Evolutionary conservation across 2,113 vertebrate species (phyloP), one percentile per base, ranked within the genome.

Genomic region (Catharus bicknelli): DNA sequence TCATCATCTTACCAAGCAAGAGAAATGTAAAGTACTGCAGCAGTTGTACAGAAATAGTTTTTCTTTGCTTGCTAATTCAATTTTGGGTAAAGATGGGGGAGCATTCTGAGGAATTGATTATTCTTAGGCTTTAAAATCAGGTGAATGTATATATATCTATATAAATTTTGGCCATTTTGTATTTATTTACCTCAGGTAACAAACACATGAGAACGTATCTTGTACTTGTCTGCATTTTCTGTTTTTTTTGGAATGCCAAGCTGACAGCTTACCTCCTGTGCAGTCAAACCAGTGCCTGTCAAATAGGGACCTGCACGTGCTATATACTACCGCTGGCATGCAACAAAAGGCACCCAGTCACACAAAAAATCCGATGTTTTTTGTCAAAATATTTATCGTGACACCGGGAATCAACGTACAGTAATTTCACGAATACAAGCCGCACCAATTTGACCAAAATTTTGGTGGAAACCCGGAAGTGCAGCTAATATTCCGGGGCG

Each of bases 11-110:
- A 54, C 26, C 25, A 50, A 89, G 57, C 22, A 66, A 91, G 32
- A 68, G 67, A 80, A 74, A 84, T 36, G 13, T 80, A 55, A 48
- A 88, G 21, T 47, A 67, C 40, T 51, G 69, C 51, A 88, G 51
- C 30, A 81, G 43, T 85, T 53, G 8, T 29, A 81, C 13, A 81
- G 40, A 78, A 70, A 57, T 9, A 25, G 17, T 38, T 86, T 91
- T 74, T 72, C 17, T 64, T 86, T 61, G 7, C 40, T 93, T 88
- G 14, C 15, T 83, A 64, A 57, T 92, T 78, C 73, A 55, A n/a
- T 83, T 88, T 84, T 79, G 19, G 5, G 7, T 86, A 48, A 62
- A 72, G 23, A 48, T 19, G 5, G 6, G 21, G 12, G 4, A 83
- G 5, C 3, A 50, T 34, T 86, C 85, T 78, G 40, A 84, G 32